A percentile compares a stretch with the other conserved stretches of the same genome.
Evolutionary conservation across 1,140 invertebrate species (phyloP).

Genomic region (Bombus picipes): DNA sequence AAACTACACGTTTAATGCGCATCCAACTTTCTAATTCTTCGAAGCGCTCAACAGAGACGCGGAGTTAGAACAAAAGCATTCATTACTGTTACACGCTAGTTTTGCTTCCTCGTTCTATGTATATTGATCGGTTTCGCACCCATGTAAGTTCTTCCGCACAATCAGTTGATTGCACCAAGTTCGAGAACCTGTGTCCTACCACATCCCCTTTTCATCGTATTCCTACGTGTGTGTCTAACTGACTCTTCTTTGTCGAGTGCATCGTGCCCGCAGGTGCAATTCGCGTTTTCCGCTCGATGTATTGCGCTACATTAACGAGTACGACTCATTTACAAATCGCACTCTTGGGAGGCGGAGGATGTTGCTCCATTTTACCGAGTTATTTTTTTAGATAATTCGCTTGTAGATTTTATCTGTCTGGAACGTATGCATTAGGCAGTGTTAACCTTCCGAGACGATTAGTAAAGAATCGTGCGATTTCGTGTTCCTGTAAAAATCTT

Average conservation of each 20-base stretch:
- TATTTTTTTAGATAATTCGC: conserved; percentile 29
- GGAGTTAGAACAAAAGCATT: conserved; percentile 27
- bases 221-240: conserved; percentile 27
- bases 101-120: not conserved
- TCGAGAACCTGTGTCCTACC: conserved; percentile 32
- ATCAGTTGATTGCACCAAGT: conserved; percentile 53
- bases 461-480: not conserved
- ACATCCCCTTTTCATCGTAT: not conserved
- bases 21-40: conserved; percentile 36
- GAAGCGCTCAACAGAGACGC: not conserved
- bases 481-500: not conserved
- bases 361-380: not conserved
- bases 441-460: not conserved
- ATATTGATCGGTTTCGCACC: conserved; percentile 30
- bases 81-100: conserved; percentile 41
- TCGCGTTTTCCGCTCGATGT: conserved; percentile 41
- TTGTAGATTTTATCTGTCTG: conserved; percentile 13
- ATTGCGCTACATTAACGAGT: conserved; percentile 56
- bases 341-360: conserved; percentile 2
- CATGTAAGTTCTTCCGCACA: conserved; percentile 41
- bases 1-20: conserved; percentile 3
- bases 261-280: conserved; percentile 49
- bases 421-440: not conserved
- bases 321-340: conserved; percentile 57
- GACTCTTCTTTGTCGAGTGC: conserved; percentile 31